Base-by-base conservation (phyloP, 2,113 vertebrate species). In the Ibidorhyncha struthersii region DNA sequence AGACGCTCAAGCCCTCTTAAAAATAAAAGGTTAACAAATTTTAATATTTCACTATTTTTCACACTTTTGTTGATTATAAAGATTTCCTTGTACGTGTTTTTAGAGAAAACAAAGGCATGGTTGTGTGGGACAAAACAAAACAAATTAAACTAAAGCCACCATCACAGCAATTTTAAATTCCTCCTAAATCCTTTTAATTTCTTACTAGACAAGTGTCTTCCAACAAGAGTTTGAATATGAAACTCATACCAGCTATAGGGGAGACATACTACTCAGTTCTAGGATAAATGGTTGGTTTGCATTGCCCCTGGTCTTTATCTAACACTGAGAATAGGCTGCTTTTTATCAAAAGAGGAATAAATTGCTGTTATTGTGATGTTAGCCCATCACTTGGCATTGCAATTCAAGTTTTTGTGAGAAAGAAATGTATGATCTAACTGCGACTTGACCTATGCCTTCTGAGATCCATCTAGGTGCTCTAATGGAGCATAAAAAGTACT, bases 331-430 rank as follows among this genome's bases (percentile, higher is more conserved):
- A 98, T 98, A 98, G 98, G 96, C 98, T 97, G 98, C 98, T 98
- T 98, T 98, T 98, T 98, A 98, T 98, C 98, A 98, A 98, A 98
- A 98, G 98, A 98, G 98, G 98, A 98, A 98, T 98, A 98, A 98
- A 98, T 98, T 98, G 98, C 98, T 98, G 98, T 98, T 98, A 98
- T 98, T 98, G 98, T 98, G 98, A 98, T 98, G 98, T 98, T 98
- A 98, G 98, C 98, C 98, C 98, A 98, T 98, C 98, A 98, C 98
- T 98, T 98, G 98, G 98, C 98, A 98, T 98, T 98, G 98, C 98
- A 98, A 98, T 98, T 98, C 98, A 98, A 98, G 98, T 98, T 98
- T 98, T 98, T 98, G 98, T 98, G 97, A 97, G 97, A 93, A 96
- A 98, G 98, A 98, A 98, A 98, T 97, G 98, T 98, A 98, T 98